phyloP scores from a whole-genome alignment of 2,888 invertebrate genomes.

The Epinotia ramella region DNA sequence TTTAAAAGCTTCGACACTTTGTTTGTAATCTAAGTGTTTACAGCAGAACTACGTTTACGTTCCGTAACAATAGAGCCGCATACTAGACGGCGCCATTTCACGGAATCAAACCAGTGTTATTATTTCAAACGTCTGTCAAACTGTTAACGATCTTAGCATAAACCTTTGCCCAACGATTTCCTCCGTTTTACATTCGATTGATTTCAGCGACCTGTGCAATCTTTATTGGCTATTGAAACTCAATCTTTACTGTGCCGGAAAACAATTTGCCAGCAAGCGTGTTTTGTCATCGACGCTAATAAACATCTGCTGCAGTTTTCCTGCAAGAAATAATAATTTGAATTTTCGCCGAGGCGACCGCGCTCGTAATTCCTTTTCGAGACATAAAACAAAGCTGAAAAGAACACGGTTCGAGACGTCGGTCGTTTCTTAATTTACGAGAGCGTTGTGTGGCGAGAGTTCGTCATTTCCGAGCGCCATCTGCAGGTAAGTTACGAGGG shows the following conservation, averaged over 20 bases:
- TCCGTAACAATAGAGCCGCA: slow-evolving; percentile 38
- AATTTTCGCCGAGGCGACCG: slow-evolving; percentile 50
- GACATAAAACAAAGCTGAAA: slow-evolving; percentile 72
- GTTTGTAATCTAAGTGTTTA: slow-evolving; percentile 33
- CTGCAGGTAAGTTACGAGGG: slow-evolving; percentile 74
- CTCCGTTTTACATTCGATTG: slow-evolving; percentile 58
- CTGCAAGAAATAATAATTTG: slow-evolving; percentile 51
- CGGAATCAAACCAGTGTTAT: slow-evolving; percentile 57
- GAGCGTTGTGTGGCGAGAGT: slow-evolving; percentile 72
- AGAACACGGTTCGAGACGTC: slow-evolving; percentile 70
- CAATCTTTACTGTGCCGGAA: slow-evolving; percentile 80
- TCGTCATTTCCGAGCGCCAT: slow-evolving; percentile 74
- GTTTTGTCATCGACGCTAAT: slow-evolving; percentile 71
- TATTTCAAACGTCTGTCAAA: slow-evolving; percentile 67
- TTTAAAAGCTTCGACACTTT: slow-evolving; percentile 36
- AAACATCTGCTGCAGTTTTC: slow-evolving; percentile 62
- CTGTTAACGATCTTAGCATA: slow-evolving; percentile 51
- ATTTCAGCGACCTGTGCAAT: slow-evolving; percentile 52
- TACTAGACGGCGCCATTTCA: slow-evolving; percentile 31
- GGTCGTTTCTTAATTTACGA: slow-evolving; percentile 82
- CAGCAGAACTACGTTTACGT: slow-evolving; percentile 35
- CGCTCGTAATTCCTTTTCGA: slow-evolving; percentile 60
- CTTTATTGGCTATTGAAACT: slow-evolving; percentile 75
- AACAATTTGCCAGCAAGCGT: slow-evolving; percentile 71
- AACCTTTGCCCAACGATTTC: slow-evolving; percentile 56